These are phyloP conservation scores for Platycercus adscitus DNA, from an alignment of 2,113 vertebrate species.

Conservation along the genomic window DNA sequence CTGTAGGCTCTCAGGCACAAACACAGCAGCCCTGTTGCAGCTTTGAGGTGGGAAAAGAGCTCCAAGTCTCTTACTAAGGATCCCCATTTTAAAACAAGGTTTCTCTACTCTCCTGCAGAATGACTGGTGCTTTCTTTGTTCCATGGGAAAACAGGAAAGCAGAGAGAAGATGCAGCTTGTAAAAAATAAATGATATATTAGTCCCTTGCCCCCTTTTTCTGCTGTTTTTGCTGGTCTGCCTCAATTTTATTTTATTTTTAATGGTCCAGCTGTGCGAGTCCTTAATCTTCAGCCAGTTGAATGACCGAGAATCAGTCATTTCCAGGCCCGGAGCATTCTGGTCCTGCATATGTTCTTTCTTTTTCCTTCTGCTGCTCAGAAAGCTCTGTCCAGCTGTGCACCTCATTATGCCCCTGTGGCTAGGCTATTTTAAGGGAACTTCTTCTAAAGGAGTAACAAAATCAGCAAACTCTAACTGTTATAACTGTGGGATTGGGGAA, in stretches of 20 bases:
- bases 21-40: not conserved
- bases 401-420: slow-evolving; percentile 42
- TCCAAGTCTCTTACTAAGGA: not conserved
- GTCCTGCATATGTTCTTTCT: not conserved
- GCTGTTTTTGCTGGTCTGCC: not conserved
- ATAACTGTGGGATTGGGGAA: not conserved
- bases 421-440: slow-evolving; percentile 65
- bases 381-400: slow-evolving; percentile 29
- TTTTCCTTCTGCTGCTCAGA: slow-evolving; percentile 22
- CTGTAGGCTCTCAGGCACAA: not conserved
- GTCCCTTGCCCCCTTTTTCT: not conserved
- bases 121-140: not conserved
- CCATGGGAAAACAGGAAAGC: not conserved
- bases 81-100: not conserved
- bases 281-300: not conserved
- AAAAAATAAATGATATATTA: not conserved
- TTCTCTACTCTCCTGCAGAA: not conserved
- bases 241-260: not conserved
- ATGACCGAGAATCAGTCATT: not conserved
- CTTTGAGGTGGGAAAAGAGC: not conserved
- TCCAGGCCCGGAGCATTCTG: not conserved
- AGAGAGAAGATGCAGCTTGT: not conserved
- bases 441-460: slow-evolving; percentile 58
- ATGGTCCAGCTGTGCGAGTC: not conserved
- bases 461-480: slow-evolving; percentile 48